Percentiles rank a stretch among this genome's conserved stretches.
These are phyloP conservation scores for Tiphia femorata DNA, from an alignment of 2,888 invertebrate species.

Conservation along the genomic window DNA sequence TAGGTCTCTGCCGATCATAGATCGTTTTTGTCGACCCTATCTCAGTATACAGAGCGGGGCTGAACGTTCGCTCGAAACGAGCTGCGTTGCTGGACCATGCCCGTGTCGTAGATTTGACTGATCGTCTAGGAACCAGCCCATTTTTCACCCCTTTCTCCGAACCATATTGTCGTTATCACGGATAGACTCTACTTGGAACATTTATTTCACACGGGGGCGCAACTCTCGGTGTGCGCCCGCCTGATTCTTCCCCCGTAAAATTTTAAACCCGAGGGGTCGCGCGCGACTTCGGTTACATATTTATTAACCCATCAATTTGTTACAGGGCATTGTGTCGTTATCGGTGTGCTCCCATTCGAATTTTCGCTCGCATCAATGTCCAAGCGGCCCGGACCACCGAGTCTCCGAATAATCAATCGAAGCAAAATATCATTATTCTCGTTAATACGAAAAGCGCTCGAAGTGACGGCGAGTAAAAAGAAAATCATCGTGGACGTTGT, in stretches of 20 bases:
- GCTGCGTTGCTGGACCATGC: background rate
- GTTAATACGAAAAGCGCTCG: too few relatives aligned
- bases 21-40: background rate
- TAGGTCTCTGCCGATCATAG: background rate
- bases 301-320: slow-evolving; percentile 63
- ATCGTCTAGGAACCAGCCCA: slow-evolving; percentile 18
- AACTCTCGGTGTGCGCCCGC: slow-evolving; percentile 1
- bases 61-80: background rate
- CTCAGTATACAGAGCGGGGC: slow-evolving; percentile 7
- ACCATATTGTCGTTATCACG: slow-evolving; percentile 41
- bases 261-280: slow-evolving; percentile 58
- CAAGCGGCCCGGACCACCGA: too few relatives aligned
- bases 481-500: too few relatives aligned
- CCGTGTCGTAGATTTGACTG: slow-evolving; percentile 26
- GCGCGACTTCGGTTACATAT: slow-evolving; percentile 59
- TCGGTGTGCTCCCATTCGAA: slow-evolving; percentile 6
- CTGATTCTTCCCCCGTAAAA: slow-evolving; percentile 37
- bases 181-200: slow-evolving; percentile 34
- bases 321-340: slow-evolving; percentile 45
- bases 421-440: too few relatives aligned
- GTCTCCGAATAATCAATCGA: too few relatives aligned
- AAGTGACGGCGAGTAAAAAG: too few relatives aligned
- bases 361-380: background rate
- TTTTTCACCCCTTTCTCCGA: slow-evolving; percentile 15
- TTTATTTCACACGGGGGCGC: slow-evolving; percentile 45